Evolutionary conservation across 2,888 invertebrate species (phyloP), one percentile per base, ranked within the genome.

Genomic region (Colletes collaris): DNA sequence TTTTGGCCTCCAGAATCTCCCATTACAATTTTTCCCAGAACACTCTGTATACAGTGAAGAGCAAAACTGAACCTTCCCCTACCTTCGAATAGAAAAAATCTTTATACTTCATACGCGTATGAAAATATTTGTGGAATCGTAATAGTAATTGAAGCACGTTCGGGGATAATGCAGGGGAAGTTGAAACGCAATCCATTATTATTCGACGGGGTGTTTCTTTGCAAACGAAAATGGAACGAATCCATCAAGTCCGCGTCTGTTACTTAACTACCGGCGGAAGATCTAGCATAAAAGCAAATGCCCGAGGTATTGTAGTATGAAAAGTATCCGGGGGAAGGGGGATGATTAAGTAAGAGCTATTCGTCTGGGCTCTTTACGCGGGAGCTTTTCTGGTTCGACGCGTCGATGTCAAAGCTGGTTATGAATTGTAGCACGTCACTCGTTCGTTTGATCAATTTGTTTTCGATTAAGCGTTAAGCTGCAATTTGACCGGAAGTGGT

Each of bases 241-340:
- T 68, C 62, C 46, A 60, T 74, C 60, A 74, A 74, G 68, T 74
- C 27, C 67, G 37, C 35, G 53, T 60, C 46, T 19, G 46, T 49
- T 44, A 56, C 35, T 69, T 52, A 44, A 27, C 40, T 50, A 50
- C 56, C 40, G 27, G 27, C 27, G 27, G 27, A 27, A 27, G 27
- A 13, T 7, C 16, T 35, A 19, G n/a, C 60, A 40, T 10, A 50
- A 62, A 62, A 40, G 62, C 62, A 50, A 50, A 63, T 63, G 53
- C 27, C 56, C 59, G 13, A 74, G 50, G 50, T 74, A 19, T 68
- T n/a, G 27, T 37, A 53, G 27, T 10, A 35, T 60, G 46, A 16
- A 64, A 60, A 60, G 60, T 53, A 67, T 37, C 27, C 7, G 4
- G 19, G 40, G 40, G 7, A 27, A 19, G 2, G 37, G 11, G 3